phyloP scores from a whole-genome alignment of 2,888 invertebrate genomes.

The Aethes cnicana region DNA sequence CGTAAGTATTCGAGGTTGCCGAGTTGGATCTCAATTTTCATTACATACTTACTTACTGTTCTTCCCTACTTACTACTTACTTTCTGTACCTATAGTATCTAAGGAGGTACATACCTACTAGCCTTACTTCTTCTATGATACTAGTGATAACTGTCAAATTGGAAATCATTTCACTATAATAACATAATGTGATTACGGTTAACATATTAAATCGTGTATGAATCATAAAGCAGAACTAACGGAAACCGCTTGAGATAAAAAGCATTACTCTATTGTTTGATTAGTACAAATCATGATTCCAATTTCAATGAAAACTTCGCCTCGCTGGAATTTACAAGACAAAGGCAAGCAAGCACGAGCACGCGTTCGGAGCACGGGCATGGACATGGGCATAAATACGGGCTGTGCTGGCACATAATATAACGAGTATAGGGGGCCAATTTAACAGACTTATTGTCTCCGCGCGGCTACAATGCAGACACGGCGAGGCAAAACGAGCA shows the following conservation, averaged over 20 bases:
- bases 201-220: not conserved
- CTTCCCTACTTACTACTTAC: no score
- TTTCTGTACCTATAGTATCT: no score
- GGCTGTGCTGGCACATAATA: conserved; percentile 60
- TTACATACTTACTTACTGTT: no score
- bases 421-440: conserved; percentile 74
- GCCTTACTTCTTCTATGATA: no score
- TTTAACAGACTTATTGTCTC: conserved; percentile 83
- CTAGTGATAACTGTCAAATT: no score
- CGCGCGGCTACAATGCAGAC: conserved; percentile 74
- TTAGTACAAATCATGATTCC: conserved; percentile 32
- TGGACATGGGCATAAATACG: conserved; percentile 57
- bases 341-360: conserved; percentile 51
- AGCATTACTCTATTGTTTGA: conserved; percentile 28
- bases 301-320: conserved; percentile 35
- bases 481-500: conserved; percentile 71
- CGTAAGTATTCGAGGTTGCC: no score
- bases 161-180: no score
- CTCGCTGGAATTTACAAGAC: conserved; percentile 59
- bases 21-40: no score
- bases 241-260: conserved; percentile 18
- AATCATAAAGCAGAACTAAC: not conserved
- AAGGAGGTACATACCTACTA: no score
- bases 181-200: no score
- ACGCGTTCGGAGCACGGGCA: conserved; percentile 45